These are phyloP conservation scores for Pelodiscus sinensis DNA, from an alignment of 2,113 vertebrate species.

Conservation along the genomic window DNA sequence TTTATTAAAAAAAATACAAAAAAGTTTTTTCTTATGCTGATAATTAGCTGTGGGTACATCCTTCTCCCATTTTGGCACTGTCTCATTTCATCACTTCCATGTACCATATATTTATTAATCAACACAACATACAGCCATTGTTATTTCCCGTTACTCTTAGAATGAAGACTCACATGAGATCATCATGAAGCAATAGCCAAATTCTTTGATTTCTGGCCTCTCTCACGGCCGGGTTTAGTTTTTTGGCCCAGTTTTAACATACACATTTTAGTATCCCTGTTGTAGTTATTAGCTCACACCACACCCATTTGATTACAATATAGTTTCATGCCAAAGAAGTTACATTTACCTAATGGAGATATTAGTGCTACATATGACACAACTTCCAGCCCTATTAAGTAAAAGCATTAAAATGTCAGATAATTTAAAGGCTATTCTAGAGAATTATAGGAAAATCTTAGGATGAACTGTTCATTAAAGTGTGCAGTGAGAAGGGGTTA, in stretches of 20 bases:
- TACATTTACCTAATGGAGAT: neutral
- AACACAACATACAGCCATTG: neutral
- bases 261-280: slow-evolving; percentile 14
- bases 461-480: fast-evolving
- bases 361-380: slow-evolving; percentile 13
- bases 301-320: slow-evolving; percentile 13
- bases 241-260: slow-evolving; percentile 27
- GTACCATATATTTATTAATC: slow-evolving; percentile 36
- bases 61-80: slow-evolving; percentile 18
- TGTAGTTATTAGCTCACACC: slow-evolving; percentile 1
- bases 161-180: slow-evolving; percentile 54
- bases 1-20: neutral
- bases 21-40: slow-evolving; percentile 29
- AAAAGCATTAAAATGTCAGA: slow-evolving; percentile 19
- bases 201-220: slow-evolving; percentile 45
- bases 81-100: slow-evolving; percentile 18
- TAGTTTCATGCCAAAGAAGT: slow-evolving; percentile 21
- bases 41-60: slow-evolving; percentile 39
- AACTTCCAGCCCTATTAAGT: slow-evolving; percentile 29
- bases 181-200: slow-evolving; percentile 36
- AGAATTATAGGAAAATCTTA: neutral
- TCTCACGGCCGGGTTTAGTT: slow-evolving; percentile 23
- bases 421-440: slow-evolving; percentile 11
- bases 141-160: slow-evolving; percentile 38
- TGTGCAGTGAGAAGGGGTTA: neutral